phyloP scores from a whole-genome alignment of 1,140 invertebrate species.

The Drosophila kanapiae region DNA sequence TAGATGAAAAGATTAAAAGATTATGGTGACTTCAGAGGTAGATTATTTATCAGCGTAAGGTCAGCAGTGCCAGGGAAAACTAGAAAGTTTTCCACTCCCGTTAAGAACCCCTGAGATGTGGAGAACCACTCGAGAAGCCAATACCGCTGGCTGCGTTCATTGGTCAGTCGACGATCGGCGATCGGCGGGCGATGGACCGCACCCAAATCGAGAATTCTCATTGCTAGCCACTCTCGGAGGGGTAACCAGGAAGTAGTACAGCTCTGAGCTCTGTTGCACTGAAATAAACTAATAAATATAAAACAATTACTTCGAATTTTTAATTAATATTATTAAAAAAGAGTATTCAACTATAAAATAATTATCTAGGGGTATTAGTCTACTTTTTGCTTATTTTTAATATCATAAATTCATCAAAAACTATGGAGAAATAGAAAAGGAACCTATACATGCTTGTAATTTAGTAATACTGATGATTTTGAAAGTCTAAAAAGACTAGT shows the following conservation, averaged over 20 bases:
- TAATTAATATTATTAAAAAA: neutral
- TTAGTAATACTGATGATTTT: no score
- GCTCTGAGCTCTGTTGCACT: neutral
- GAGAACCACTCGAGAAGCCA: slow-evolving; percentile 6
- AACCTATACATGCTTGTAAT: no score
- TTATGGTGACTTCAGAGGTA: neutral
- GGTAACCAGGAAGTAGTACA: slow-evolving; percentile 59
- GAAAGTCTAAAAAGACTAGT: no score
- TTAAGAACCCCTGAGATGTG: slow-evolving; percentile 4
- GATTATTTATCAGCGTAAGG: neutral
- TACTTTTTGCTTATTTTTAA: no score
- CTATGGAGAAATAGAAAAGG: no score
- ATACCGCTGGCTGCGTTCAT: neutral
- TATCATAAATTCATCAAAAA: no score
- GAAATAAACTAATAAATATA: neutral
- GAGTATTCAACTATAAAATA: neutral
- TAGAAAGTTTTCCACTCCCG: slow-evolving; percentile 25
- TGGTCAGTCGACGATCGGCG: slow-evolving; percentile 6
- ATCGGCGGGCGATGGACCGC: slow-evolving; percentile 26
- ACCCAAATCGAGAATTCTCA: slow-evolving; percentile 61
- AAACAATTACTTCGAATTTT: neutral
- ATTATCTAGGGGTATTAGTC: neutral
- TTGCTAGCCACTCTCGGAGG: slow-evolving; percentile 24
- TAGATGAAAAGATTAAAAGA: neutral
- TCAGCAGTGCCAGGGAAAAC: slow-evolving; percentile 17